Evolutionary conservation across 2,888 invertebrate genomes (phyloP).

Genomic region (Dioctria rufipes): DNA sequence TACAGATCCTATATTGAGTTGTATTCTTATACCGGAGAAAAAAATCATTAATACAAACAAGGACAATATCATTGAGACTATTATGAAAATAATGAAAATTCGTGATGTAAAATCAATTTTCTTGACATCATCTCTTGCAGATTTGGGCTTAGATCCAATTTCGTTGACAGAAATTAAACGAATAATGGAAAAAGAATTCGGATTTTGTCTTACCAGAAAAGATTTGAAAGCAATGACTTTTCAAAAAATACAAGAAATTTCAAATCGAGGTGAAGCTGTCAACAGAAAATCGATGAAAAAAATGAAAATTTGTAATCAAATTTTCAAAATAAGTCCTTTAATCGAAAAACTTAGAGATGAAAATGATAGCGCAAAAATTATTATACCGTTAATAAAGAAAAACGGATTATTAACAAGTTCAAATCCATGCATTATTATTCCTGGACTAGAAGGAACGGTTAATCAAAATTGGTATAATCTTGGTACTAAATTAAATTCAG

Average conservation of each 20-base stretch:
- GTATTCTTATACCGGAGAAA: slow-evolving; percentile 92
- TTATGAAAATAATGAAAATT: slow-evolving; percentile 79
- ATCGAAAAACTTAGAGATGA: slow-evolving; percentile 78
- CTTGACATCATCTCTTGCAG: slow-evolving; percentile 83
- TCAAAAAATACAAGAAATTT: slow-evolving; percentile 68
- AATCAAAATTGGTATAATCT: slow-evolving; percentile 69
- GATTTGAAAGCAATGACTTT: slow-evolving; percentile 88
- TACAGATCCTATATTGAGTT: slow-evolving; percentile 80
- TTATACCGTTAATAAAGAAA: slow-evolving; percentile 73
- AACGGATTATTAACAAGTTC: slow-evolving; percentile 67
- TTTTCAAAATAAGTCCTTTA: slow-evolving; percentile 74
- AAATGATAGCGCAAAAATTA: slow-evolving; percentile 72
- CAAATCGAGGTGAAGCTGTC: slow-evolving; percentile 65
- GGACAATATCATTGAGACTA: slow-evolving; percentile 81
- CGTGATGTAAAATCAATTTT: slow-evolving; percentile 81
- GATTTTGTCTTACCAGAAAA: slow-evolving; percentile 87
- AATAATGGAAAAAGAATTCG: slow-evolving; percentile 89
- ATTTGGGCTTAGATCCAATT: slow-evolving; percentile 96
- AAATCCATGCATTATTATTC: slow-evolving; percentile 72
- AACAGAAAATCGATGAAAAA: slow-evolving; percentile 66
- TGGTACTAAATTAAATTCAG: slow-evolving; percentile 63
- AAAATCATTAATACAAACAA: slow-evolving; percentile 75
- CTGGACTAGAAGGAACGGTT: slow-evolving; percentile 80
- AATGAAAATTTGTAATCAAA: slow-evolving; percentile 65
- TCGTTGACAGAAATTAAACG: slow-evolving; percentile 98